Evolutionary conservation across 2,797 vertebrate genomes (phyloP).

Genomic region (Brachyalestes nurse): DNA sequence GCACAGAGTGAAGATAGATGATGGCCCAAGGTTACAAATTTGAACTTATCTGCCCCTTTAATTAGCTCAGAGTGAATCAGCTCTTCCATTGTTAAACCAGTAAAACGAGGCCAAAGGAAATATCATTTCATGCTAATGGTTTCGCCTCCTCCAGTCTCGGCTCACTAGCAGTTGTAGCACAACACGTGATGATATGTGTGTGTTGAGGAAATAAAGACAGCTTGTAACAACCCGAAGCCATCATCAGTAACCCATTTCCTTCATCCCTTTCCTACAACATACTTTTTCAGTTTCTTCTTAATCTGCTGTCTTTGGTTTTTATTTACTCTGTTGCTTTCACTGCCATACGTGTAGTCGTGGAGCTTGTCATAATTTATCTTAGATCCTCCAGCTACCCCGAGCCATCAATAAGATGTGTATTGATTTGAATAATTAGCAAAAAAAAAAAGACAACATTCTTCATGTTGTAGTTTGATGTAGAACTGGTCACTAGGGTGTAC

Average conservation of each 20-base stretch:
- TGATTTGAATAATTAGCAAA: slow-evolving; percentile 2
- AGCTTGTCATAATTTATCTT: background rate
- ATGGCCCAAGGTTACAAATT: slow-evolving; percentile 1
- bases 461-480: too few relatives aligned
- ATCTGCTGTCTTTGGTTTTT: background rate
- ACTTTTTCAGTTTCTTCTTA: too few relatives aligned
- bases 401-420: background rate
- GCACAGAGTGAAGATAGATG: slow-evolving; percentile 13
- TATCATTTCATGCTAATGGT: background rate
- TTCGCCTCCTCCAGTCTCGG: slow-evolving; percentile 21
- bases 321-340: slow-evolving; percentile 1
- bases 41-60: background rate
- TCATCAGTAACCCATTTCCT: slow-evolving; percentile 49
- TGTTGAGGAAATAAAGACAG: slow-evolving; percentile 37
- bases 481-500: too few relatives aligned
- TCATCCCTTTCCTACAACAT: background rate
- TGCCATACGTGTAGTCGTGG: background rate
- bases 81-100: slow-evolving; percentile 11
- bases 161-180: background rate
- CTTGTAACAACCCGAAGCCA: slow-evolving; percentile 39
- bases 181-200: slow-evolving; percentile 11
- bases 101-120: background rate
- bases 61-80: slow-evolving; percentile 16
- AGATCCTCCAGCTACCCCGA: background rate
- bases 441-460: background rate